A percentile compares a stretch with the other conserved stretches of the same genome.
Evolutionary conservation across 2,888 invertebrate species (phyloP).

Genomic region (Slavum lentiscoides): DNA sequence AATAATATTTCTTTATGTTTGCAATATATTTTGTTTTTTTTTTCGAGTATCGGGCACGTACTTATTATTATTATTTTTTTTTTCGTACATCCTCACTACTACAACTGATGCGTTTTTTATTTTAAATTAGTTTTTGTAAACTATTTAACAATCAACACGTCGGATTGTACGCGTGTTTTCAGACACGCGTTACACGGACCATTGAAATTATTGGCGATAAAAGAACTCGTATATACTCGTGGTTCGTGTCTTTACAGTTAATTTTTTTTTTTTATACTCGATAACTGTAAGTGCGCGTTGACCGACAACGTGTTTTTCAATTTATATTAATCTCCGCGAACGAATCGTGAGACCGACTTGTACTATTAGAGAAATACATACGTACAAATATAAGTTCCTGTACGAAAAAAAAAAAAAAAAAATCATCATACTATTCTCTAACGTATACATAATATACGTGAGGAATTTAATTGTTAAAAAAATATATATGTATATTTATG

Average conservation of each 20-base stretch:
- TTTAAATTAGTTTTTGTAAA: not conserved
- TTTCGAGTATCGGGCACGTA: no score
- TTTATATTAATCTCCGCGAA: slow-evolving; percentile 19
- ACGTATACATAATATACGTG: slow-evolving; percentile 7
- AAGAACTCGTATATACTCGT: not conserved
- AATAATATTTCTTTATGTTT: no score
- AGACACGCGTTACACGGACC: not conserved
- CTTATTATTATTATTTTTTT: no score
- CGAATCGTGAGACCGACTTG: slow-evolving; percentile 37
- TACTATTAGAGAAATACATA: not conserved
- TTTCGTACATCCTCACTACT: no score
- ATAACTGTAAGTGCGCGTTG: slow-evolving; percentile 37
- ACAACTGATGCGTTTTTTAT: not conserved
- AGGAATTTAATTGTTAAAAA: slow-evolving; percentile 17
- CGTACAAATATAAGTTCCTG: not conserved
- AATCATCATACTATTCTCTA: slow-evolving; percentile 9
- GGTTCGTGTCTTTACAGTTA: not conserved
- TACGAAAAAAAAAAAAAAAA: slow-evolving; percentile 2
- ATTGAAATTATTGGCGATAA: not conserved
- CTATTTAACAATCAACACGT: not conserved
- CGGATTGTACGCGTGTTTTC: not conserved
- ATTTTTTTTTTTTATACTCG: slow-evolving; percentile 5
- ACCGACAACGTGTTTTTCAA: slow-evolving; percentile 30
- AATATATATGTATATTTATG: not conserved
- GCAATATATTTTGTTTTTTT: not conserved